Conservation (phyloP, 2,113 vertebrate species). For the Oxyruncus cristatus region DNA sequence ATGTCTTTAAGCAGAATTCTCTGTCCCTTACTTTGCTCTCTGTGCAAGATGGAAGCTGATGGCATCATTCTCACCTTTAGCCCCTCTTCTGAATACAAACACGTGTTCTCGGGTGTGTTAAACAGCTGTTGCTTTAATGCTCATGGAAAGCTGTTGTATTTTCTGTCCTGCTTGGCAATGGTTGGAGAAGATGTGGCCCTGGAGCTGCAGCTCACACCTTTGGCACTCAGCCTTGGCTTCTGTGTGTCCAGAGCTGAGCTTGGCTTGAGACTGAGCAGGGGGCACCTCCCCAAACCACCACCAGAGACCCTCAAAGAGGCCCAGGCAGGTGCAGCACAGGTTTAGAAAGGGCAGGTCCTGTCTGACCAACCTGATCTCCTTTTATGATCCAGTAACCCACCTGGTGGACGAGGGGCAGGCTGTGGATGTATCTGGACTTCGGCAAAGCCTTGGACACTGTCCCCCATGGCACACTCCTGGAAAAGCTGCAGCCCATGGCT, state of each 20-base stretch:
- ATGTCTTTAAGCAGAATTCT: background rate
- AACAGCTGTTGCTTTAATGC: background rate
- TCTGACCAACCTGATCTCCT: too few relatives aligned
- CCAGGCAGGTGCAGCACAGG: background rate
- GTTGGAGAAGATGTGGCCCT: background rate
- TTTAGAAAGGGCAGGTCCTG: too few relatives aligned
- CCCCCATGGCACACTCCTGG: too few relatives aligned
- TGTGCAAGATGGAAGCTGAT: background rate
- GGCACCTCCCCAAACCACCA: background rate
- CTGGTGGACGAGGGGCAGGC: too few relatives aligned
- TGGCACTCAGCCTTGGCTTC: background rate
- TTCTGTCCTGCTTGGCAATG: background rate
- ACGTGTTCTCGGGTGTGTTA: background rate
- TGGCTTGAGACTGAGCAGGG: background rate
- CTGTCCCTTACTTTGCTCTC: background rate
- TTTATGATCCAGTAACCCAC: too few relatives aligned
- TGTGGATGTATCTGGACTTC: too few relatives aligned
- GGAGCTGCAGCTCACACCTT: background rate
- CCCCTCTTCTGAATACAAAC: background rate
- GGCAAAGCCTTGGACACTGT: too few relatives aligned
- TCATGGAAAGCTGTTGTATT: background rate
- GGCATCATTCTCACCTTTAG: background rate
- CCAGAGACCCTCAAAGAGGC: background rate
- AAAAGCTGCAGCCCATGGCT: too few relatives aligned
- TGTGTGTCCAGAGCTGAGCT: background rate